Percentiles rank a stretch among this genome's conserved stretches.
phyloP scores from a whole-genome alignment of 2,113 vertebrate species.

The Dasyprocta punctata region DNA sequence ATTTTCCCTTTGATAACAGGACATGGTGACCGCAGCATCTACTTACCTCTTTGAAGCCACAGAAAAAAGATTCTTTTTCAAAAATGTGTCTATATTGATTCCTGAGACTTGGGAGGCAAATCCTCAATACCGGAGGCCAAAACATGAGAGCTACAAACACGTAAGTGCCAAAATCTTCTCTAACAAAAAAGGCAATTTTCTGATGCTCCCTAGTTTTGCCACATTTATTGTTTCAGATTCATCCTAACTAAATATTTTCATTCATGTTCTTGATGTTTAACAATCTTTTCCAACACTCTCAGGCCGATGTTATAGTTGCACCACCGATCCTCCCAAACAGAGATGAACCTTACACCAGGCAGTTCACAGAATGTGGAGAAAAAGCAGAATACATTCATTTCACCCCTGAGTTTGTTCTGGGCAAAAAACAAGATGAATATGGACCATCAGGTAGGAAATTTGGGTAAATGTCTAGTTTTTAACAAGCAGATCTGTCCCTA shows the following conservation, averaged over 20 bases:
- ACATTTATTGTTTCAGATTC: not conserved
- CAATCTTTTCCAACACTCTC: conserved; percentile 25
- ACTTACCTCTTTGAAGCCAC: conserved; percentile 80
- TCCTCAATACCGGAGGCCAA: conserved; percentile 58
- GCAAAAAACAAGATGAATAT: conserved; percentile 73
- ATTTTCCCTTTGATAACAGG: conserved; percentile 62
- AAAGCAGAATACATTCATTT: conserved; percentile 84
- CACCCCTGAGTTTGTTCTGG: conserved; percentile 83
- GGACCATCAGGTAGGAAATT: conserved; percentile 84
- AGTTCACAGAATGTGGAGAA: conserved; percentile 80
- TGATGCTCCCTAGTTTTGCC: not conserved
- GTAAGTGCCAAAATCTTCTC: conserved; percentile 42
- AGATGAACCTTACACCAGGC: conserved; percentile 84
- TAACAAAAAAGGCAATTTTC: not conserved
- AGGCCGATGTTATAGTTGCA: conserved; percentile 86
- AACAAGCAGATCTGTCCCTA: not conserved
- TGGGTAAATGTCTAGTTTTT: not conserved
- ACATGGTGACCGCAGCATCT: conserved; percentile 80
- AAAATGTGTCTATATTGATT: conserved; percentile 81
- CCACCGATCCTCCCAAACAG: conserved; percentile 54
- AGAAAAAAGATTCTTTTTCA: conserved; percentile 77
- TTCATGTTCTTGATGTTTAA: not conserved
- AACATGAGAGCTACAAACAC: conserved; percentile 73
- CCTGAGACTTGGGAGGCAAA: conserved; percentile 76
- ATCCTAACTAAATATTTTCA: not conserved